Base-by-base conservation (phyloP, 2,888 invertebrate genomes). In the Drosophila percnosoma region DNA sequence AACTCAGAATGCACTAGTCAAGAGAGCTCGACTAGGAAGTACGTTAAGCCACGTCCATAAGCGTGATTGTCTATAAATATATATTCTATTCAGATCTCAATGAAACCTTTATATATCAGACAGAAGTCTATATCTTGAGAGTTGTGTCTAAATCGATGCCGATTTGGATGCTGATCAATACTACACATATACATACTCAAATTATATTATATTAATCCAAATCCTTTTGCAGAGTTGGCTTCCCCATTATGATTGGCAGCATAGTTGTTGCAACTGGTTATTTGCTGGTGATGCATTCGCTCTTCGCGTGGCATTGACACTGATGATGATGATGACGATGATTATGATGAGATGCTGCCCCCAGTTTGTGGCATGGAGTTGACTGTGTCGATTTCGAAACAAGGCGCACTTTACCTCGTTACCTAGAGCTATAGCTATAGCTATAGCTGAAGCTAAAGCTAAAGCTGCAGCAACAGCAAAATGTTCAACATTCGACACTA, bases 231-330 rank as follows among this genome's bases (percentile, higher is more conserved):
- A 93, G 92, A 86, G 92, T 97, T 78, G 98, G 98, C 33, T 97
- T 98, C 91, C 98, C 98, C 0, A 94, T 97, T 70, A 97, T 96
- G 96, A 92, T 97, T 5, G 95, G 96, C 10, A 96, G 96, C 73
- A 94, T 96, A 1, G 73, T 95, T 1, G 94, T 96, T 0, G 94
- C 96, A 0, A 95, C 95, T 0, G 93, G 94, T 0, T 97, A 97
- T 91, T 93, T 97, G 27, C 91, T 97, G 60, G 68, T 97, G 0
- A 96, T 96, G 72, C 97, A 97, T 86, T 95, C 96, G 31, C 92
- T 94, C 1, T 94, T 96, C 59, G 92, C 94, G 54, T 96, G 96
- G 96, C 95, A 96, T 92, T 95, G 92, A 92, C 91, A 80, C 80
- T 77, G 45, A 73, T 53, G 21, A n/a, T 54, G 27, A 92, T 91